Evolutionary conservation across 1,140 invertebrate genomes (phyloP).

Genomic region (Pteromalus puparum): DNA sequence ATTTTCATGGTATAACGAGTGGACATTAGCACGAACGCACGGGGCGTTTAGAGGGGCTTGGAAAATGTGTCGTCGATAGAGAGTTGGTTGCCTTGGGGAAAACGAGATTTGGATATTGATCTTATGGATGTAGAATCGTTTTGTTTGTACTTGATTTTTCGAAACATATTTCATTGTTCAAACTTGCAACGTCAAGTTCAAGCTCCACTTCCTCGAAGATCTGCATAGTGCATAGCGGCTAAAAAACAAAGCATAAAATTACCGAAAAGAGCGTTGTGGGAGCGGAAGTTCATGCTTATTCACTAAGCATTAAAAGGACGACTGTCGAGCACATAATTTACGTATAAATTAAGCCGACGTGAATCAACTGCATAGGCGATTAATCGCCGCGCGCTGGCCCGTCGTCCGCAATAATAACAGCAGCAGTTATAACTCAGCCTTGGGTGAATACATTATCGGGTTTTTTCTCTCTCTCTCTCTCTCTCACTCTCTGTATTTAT

Average conservation of each 20-base stretch:
- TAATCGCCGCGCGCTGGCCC: constrained; percentile 63
- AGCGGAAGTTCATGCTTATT: constrained; percentile 74
- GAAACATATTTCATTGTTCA: too few relatives aligned
- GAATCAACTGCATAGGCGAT: constrained; percentile 67
- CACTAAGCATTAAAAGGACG: constrained; percentile 71
- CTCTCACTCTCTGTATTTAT: not conserved
- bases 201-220: too few relatives aligned
- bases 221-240: too few relatives aligned
- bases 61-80: constrained; percentile 3
- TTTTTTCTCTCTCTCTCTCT: too few relatives aligned
- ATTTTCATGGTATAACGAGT: constrained; percentile 32
- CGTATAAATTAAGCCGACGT: constrained; percentile 60
- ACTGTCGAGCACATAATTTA: constrained; percentile 63
- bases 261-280: constrained; percentile 58
- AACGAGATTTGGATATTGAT: not conserved
- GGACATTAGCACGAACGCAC: constrained; percentile 32
- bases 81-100: not conserved
- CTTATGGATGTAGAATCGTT: too few relatives aligned
- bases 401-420: constrained; percentile 9
- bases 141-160: too few relatives aligned
- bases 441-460: constrained; percentile 65
- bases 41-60: not conserved
- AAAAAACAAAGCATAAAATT: not conserved
- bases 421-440: constrained; percentile 24
- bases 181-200: too few relatives aligned